These are phyloP conservation scores for Malacoraja senta DNA, from an alignment of 2,797 vertebrate species.

Conservation along the genomic window DNA sequence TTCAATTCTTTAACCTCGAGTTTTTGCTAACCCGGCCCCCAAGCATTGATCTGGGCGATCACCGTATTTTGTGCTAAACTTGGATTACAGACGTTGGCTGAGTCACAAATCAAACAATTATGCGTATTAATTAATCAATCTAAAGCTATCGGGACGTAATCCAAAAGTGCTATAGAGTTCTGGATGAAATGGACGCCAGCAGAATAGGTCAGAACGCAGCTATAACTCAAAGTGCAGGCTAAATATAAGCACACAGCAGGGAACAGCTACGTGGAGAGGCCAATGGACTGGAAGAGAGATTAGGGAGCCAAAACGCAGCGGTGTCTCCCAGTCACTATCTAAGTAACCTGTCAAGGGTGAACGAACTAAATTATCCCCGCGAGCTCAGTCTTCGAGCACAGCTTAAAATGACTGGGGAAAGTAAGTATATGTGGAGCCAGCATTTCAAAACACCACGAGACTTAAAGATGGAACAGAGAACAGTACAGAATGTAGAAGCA, in stretches of 20 bases:
- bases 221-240: neutral
- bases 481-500: too few relatives aligned
- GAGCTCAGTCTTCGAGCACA: neutral
- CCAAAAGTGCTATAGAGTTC: neutral
- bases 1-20: neutral
- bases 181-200: neutral
- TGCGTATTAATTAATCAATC: neutral
- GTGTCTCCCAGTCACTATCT: neutral
- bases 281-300: neutral
- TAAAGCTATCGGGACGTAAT: neutral
- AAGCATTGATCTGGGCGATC: neutral
- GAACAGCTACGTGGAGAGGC: neutral
- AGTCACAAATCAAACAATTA: neutral
- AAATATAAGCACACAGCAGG: neutral
- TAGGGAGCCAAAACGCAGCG: neutral
- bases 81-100: too few relatives aligned
- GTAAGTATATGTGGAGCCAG: neutral
- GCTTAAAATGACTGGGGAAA: neutral
- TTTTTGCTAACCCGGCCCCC: neutral
- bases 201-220: neutral
- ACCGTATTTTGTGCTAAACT: neutral
- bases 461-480: neutral
- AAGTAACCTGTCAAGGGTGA: neutral
- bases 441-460: neutral
- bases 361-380: neutral